These are phyloP conservation scores for Triops cancriformis DNA, from an alignment of 1,140 invertebrate genomes.

Conservation along the genomic window DNA sequence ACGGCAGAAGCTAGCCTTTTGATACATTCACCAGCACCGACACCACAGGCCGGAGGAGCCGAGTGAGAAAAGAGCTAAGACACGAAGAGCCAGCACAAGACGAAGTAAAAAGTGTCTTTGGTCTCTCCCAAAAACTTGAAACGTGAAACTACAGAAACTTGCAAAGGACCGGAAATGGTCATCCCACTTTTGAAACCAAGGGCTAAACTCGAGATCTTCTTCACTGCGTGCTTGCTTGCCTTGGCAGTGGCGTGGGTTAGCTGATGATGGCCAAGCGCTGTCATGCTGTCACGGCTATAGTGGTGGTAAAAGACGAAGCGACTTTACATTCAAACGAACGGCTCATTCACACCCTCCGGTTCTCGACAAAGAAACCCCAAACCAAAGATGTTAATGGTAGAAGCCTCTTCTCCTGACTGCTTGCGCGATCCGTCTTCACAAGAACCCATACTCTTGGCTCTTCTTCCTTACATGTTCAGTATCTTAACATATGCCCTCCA, in stretches of 20 bases:
- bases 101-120: neutral
- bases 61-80: neutral
- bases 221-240: neutral
- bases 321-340: constrained; percentile 1
- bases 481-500: neutral
- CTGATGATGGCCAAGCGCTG: constrained; percentile 9
- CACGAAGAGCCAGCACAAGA: neutral
- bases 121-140: neutral
- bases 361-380: neutral
- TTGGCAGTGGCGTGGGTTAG: neutral
- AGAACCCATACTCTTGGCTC: neutral
- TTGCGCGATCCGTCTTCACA: neutral
- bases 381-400: neutral
- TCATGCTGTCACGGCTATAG: constrained; percentile 12
- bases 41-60: neutral
- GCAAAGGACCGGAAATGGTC: constrained; percentile 4
- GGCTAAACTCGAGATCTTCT: neutral
- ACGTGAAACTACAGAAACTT: neutral
- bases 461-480: neutral
- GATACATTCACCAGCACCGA: neutral
- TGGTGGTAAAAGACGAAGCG: constrained; percentile 12
- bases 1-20: neutral
- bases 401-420: neutral
- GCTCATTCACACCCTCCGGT: neutral
- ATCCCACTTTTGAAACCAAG: neutral